Percentiles rank a stretch among this genome's conserved stretches.
Conservation (phyloP, 2,797 vertebrate genomes). For the Coluber constrictor region DNA sequence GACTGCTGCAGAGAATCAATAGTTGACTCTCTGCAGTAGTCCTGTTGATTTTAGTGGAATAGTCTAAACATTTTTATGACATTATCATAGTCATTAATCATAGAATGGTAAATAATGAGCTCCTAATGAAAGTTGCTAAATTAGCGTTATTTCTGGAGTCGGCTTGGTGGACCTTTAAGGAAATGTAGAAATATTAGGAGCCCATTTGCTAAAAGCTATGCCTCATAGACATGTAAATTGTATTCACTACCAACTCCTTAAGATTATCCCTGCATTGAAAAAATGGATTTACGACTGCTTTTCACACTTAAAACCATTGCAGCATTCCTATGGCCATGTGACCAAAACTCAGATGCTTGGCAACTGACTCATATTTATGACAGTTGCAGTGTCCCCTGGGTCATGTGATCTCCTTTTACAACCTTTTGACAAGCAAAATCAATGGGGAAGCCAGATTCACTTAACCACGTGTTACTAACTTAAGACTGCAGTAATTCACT, state of each 20-base stretch:
- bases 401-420: background rate
- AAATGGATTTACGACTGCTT: background rate
- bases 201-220: background rate
- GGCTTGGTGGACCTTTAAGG: background rate
- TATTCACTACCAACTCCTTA: background rate
- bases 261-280: background rate
- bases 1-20: background rate
- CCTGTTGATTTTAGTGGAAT: background rate
- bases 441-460: background rate
- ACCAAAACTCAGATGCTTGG: background rate
- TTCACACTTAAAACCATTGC: background rate
- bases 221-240: background rate
- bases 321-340: background rate
- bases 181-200: background rate
- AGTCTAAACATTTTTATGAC: background rate
- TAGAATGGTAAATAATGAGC: background rate
- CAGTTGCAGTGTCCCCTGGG: background rate
- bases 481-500: background rate
- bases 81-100: background rate
- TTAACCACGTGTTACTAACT: background rate
- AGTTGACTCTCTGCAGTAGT: background rate
- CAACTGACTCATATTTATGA: background rate
- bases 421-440: background rate
- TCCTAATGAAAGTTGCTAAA: background rate
- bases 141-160: background rate